These are phyloP conservation scores for Alligator sinensis DNA, from an alignment of 2,113 vertebrate species.

Conservation along the genomic window DNA sequence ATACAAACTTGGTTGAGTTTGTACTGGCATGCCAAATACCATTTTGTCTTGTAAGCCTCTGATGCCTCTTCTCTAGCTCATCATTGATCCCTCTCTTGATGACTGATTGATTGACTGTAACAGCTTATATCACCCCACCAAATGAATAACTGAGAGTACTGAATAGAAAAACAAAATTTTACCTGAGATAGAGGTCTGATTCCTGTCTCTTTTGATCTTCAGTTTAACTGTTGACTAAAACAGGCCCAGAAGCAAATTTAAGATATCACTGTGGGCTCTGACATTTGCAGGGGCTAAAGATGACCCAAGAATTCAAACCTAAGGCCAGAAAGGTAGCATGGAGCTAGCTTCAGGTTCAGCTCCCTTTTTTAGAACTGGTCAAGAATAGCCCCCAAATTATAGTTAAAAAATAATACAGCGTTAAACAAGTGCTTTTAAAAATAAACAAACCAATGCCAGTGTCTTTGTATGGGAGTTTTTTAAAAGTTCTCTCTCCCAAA, in stretches of 20 bases:
- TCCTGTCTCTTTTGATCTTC: background rate
- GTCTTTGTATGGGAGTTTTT: accelerated
- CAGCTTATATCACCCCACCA: background rate
- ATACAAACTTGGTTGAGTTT: no score
- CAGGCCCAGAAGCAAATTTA: no score
- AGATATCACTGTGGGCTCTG: no score
- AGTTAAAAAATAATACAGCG: background rate
- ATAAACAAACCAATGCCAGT: no score
- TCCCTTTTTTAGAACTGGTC: background rate
- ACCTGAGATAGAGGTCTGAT: no score
- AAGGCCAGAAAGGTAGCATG: background rate
- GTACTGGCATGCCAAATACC: no score
- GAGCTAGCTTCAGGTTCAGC: background rate
- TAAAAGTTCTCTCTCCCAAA: background rate
- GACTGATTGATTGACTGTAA: no score
- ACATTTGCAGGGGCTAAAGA: background rate
- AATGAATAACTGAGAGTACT: background rate
- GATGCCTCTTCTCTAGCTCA: no score
- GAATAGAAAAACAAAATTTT: background rate
- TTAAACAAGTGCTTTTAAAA: background rate
- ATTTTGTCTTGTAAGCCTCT: no score
- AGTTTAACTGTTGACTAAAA: background rate
- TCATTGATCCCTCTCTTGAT: no score
- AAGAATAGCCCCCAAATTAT: background rate
- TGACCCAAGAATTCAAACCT: background rate